Evolutionary conservation across 2,797 vertebrate genomes (phyloP).

Genomic region (Anolis apletophallus): DNA sequence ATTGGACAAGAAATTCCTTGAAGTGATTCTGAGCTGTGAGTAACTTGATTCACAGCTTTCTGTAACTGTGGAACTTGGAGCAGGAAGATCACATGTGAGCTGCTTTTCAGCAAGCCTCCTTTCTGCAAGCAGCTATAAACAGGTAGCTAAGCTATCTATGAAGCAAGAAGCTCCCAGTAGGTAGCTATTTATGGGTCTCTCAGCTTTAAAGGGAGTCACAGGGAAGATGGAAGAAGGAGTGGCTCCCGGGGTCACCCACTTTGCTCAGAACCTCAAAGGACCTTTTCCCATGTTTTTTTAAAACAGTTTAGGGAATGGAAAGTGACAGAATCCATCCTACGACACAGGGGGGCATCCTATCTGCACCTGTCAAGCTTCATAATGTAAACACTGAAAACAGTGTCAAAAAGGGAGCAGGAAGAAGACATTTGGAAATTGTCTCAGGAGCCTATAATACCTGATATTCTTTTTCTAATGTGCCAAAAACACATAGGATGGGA

Average conservation of each 20-base stretch:
- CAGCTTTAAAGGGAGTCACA: constrained; percentile 1
- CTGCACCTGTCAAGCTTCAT: too few species aligned
- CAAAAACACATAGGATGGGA: too few species aligned
- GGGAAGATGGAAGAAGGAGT: constrained; percentile 9
- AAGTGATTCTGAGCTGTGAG: background rate
- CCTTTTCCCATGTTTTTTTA: too few species aligned
- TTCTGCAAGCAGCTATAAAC: constrained; percentile 13
- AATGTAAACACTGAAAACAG: too few species aligned
- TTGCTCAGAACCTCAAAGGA: background rate
- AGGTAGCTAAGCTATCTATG: background rate
- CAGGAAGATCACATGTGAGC: background rate
- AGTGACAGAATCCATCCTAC: too few species aligned
- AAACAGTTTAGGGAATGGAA: too few species aligned
- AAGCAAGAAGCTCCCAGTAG: background rate
- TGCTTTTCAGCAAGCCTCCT: constrained; percentile 9
- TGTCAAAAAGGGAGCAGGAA: too few species aligned
- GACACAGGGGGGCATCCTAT: too few species aligned
- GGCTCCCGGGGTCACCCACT: background rate
- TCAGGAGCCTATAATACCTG: too few species aligned
- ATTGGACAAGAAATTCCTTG: background rate
- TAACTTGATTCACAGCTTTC: background rate
- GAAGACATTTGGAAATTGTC: too few species aligned
- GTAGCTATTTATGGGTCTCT: constrained; percentile 13
- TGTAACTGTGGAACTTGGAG: background rate
- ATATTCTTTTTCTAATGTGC: too few species aligned